Evolutionary conservation across 64 coral and sea anemone genomes (phyloP), one percentile per base, ranked within the genome.

Genomic region (Astreopora myriophthalma): DNA sequence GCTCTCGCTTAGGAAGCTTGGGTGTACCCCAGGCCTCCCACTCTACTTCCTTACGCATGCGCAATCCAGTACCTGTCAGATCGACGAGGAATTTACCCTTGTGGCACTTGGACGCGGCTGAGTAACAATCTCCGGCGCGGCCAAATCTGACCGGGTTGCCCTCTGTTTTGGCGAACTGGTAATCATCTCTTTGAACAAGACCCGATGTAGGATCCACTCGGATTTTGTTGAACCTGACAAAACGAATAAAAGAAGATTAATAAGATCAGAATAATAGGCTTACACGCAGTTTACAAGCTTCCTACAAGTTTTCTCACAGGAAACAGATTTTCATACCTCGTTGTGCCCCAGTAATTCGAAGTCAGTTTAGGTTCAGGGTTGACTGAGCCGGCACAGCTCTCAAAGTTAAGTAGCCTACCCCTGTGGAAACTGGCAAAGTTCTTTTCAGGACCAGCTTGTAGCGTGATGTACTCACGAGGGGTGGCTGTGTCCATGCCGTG

Each of bases 121-220:
- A 99, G 82, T 86, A 99, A 78, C 97, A 99, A 66, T 99, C 97
- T 73, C 97, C 97, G 13, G 93, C 97, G n/a, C 97, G 94, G 25
- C 94, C 97, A 65, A 89, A 99, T 60, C 83, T 75, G 25, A 99
- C 97, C 1, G 91, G 94, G 82, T 99, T 99, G 27, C 97, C 97
- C 65, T 84, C 80, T 11, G 86, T 87, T 14, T 74, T 89, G 8
- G 97, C 82, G 38, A 94, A 99, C 22, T 76, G 92, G 91, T 84
- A 99, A 63, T 99, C 97, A 32, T 93, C 94, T 39, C 90, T 88
- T 42, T 95, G 86, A n/a, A 99, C 66, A 22, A 99, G 66, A 28
- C 97, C 97, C 31, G 78, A 93, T 73, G 86, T 66, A 1, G 97
- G 91, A 71, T 99, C 83, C 19, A 99, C 76, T 13, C 97, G 94